Base-by-base conservation (phyloP, 2,797 vertebrate species). In the Hybognathus amarus region DNA sequence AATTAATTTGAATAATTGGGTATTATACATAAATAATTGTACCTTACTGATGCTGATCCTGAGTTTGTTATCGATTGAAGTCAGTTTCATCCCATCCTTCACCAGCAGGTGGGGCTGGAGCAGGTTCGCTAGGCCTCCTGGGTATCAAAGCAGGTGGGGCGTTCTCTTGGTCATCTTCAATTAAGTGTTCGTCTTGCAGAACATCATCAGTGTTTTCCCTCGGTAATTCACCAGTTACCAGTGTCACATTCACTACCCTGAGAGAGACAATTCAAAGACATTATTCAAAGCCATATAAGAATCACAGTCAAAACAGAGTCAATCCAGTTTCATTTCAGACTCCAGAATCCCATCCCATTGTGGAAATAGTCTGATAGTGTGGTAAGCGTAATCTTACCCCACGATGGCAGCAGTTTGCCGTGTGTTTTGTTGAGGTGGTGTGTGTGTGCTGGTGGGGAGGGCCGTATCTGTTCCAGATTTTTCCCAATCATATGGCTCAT, bases 1-100 rank as follows among this genome's bases (percentile, higher is more conserved):
- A 22, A 54, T n/a, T 2, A 0, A 17, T 24, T 8, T 56, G 7
- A 75, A 56, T 38, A 38, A 47, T 50, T 15, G 45, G 59, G 22
- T 2, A 54, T 67, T 54, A 30, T 24, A 54, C 20, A 54, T 30
- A 56, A 50, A 80, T 40, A 42, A 24, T 30, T 6, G 91, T 93
- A 96, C 96, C 95, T 97, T 97, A 94, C 95, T 95, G 63, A 96
- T 95, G 93, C 95, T 96, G 93, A 99, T 99, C 93, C 98, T 95
- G 93, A 99, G 97, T 94, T 98, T 96, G 96, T 99, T 99, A 88
- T n/a, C 97, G 96, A 93, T 99, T 99, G 90, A 99, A 97, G 89
- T 99, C 98, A 0, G 97, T 99, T 92, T 98, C 97, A 83, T 99
- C 98, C 97, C 97, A 99, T 93, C 93, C 92, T 89, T 97, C 96